Evolutionary conservation across 2,888 invertebrate species (phyloP).

Genomic region (Mesorhabditis spiculigera): DNA sequence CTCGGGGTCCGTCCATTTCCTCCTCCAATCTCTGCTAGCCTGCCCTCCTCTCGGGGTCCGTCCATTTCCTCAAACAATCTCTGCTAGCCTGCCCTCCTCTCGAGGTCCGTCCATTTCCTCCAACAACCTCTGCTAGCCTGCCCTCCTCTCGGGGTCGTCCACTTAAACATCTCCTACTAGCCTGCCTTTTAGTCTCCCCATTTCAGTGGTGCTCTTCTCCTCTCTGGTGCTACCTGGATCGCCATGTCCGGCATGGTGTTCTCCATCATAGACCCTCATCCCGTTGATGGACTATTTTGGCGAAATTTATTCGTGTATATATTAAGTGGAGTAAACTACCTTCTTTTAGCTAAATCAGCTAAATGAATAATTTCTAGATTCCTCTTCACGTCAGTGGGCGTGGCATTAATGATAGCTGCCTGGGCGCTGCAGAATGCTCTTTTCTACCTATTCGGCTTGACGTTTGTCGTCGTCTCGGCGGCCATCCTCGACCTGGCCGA

Average conservation of each 20-base stretch:
- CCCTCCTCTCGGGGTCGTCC: too few relatives aligned
- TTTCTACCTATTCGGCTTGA: not conserved
- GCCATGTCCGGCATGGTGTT: not conserved
- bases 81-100: too few relatives aligned
- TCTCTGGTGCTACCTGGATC: not conserved
- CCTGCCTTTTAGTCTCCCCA: too few relatives aligned
- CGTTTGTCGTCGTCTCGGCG: not conserved
- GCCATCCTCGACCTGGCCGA: not conserved
- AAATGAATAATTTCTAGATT: not conserved
- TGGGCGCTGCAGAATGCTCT: not conserved
- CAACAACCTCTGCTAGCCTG: too few relatives aligned
- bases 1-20: too few relatives aligned
- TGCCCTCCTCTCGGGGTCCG: too few relatives aligned
- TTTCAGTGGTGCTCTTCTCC: conserved; percentile 1
- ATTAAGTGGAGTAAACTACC: not conserved
- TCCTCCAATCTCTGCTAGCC: too few relatives aligned
- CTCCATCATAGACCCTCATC: not conserved
- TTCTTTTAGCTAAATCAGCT: too few relatives aligned
- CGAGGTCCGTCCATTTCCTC: too few relatives aligned
- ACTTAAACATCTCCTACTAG: not conserved
- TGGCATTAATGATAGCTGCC: not conserved
- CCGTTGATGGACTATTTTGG: conserved; percentile 4
- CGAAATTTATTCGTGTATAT: not conserved
- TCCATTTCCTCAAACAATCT: too few relatives aligned
- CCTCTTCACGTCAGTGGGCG: not conserved